Base-by-base conservation (phyloP, 1,140 invertebrate genomes). In the Neodiprion virginianus region DNA sequence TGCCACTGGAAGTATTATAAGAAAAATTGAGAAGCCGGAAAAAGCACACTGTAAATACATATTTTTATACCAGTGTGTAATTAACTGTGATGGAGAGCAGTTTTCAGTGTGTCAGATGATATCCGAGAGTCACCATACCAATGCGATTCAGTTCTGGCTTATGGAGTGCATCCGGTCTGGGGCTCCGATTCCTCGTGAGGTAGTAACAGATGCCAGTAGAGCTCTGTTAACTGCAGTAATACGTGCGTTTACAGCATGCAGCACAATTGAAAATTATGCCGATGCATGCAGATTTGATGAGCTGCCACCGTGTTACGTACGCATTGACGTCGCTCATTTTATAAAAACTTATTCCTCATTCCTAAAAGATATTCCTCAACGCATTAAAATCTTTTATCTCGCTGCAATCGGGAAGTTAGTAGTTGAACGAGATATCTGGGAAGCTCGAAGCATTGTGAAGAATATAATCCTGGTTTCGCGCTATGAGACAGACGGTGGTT, bases 301-400 rank as follows among this genome's bases (percentile, higher is more conserved):
- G 7, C 48, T 75, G 28, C 69, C 69, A 12, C 10, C 14, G 67
- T 77, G 75, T 21, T 79, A 75, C n/a, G 48, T 10, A 2, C 65
- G 77, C 12, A 78, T 76, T 8, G 77, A 78, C 50, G 77, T 78
- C 1, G 72, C 72, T 7, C 75, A 78, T 17, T 78, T 76, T 17
- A 73, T 74, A 1, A 72, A 78, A 65, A 73, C 9, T 14, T 78
- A 77, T 53, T 10, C 75, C 8, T 74, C n/a, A 8, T 10, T 47
- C 61, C 21, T 76, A 12, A 76, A 76, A 74, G 2, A 10, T 14
- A 53, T 68, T 12, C 53, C 28, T 7, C 73, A 69, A 61, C 7
- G 65, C 0, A 70, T 74, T 7, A 74, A 74, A 73, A 21, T 23
- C 70, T 76, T 78, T 53, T 76, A 71, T 12, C 69, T 17, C 4